These are phyloP conservation scores for Caenorhabditis afra DNA, from an alignment of 2,888 invertebrate genomes.

Conservation along the genomic window DNA sequence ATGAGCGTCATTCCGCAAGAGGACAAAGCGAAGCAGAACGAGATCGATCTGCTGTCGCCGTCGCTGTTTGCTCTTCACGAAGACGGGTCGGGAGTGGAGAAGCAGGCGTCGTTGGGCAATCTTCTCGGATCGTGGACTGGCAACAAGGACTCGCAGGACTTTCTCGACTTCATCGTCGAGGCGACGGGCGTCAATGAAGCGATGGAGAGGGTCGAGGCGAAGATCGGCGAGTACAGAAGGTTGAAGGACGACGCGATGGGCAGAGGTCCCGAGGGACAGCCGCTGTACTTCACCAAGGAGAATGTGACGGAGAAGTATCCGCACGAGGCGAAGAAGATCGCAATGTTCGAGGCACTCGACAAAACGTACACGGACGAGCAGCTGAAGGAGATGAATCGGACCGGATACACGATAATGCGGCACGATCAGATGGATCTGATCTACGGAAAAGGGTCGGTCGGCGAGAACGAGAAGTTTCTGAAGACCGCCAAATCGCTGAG, in stretches of 20 bases:
- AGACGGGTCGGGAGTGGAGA: conserved; percentile 51
- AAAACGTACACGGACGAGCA: conserved; percentile 69
- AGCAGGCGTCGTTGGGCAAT: conserved; percentile 52
- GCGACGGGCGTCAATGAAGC: conserved; percentile 56
- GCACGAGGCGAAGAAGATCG: conserved; percentile 71
- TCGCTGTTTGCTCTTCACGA: conserved; percentile 55
- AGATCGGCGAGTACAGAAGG: conserved; percentile 49
- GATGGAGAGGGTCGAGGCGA: conserved; percentile 54
- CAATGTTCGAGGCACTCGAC: conserved; percentile 70
- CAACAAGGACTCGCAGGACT: conserved; percentile 49
- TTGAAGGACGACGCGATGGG: conserved; percentile 45
- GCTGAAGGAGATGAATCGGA: conserved; percentile 70
- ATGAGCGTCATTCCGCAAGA: conserved; percentile 53
- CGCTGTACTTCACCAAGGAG: conserved; percentile 74
- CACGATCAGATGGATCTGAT: conserved; percentile 70
- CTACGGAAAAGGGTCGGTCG: conserved; percentile 73
- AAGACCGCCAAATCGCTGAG: conserved; percentile 45
- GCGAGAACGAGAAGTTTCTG: conserved; percentile 64
- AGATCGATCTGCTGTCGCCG: conserved; percentile 57
- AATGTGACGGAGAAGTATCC: conserved; percentile 68
- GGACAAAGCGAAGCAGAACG: conserved; percentile 36
- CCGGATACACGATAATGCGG: conserved; percentile 73
- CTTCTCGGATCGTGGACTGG: conserved; percentile 40
- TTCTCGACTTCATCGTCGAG: conserved; percentile 53
- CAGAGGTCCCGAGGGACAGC: conserved; percentile 61